Evolutionary conservation across 2,113 vertebrate species (phyloP).

Genomic region (Pedionomus torquatus): DNA sequence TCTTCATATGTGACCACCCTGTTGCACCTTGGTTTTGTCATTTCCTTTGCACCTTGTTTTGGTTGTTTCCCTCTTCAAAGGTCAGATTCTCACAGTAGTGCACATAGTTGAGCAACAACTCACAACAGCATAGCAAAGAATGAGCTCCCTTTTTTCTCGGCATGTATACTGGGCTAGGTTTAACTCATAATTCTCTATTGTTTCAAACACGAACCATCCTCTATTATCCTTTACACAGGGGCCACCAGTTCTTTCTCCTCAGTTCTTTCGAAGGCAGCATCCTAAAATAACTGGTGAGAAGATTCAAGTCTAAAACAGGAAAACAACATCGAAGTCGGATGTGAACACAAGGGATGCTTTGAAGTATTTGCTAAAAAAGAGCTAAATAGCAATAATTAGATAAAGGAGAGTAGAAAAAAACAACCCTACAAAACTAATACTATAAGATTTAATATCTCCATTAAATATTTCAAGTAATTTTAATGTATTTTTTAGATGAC

Average conservation of each 20-base stretch:
- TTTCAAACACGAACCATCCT: no score
- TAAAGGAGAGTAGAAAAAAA: background rate
- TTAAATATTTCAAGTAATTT: background rate
- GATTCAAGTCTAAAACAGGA: background rate
- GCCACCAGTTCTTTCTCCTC: background rate
- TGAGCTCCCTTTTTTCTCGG: no score
- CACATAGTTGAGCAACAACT: no score
- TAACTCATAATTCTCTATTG: no score
- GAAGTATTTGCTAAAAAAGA: background rate
- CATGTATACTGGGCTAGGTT: no score
- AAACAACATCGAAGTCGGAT: background rate
- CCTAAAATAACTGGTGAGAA: background rate
- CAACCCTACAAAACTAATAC: background rate
- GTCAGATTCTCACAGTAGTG: no score
- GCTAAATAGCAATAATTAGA: background rate
- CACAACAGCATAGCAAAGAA: no score
- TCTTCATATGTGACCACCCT: no score
- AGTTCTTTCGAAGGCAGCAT: background rate
- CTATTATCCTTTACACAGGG: no score
- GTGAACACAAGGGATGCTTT: background rate
- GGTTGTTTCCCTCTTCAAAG: no score
- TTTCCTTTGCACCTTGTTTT: no score
- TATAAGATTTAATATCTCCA: background rate
- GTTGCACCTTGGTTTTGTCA: no score
- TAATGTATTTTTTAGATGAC: background rate